These are phyloP conservation scores for Euphydryas editha DNA, from an alignment of 2,888 invertebrate species.

Conservation along the genomic window DNA sequence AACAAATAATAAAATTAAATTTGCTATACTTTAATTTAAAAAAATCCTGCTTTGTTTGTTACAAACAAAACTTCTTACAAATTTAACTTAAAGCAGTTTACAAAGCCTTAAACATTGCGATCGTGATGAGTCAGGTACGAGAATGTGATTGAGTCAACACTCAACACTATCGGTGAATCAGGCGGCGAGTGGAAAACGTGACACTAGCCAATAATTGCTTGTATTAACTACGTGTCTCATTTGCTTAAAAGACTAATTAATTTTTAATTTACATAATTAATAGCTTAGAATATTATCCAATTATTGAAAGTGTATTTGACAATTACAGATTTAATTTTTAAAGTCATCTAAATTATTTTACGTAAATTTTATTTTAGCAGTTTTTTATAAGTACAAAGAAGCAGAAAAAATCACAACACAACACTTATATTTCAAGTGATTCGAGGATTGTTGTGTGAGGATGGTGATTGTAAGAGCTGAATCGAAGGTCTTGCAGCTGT, in stretches of 20 bases:
- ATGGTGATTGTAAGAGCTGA: too few relatives aligned
- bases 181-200: slow-evolving; percentile 28
- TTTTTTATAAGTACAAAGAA: too few relatives aligned
- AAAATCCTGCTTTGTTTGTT: not conserved
- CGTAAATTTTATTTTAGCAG: too few relatives aligned
- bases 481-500: too few relatives aligned
- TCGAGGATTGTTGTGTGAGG: too few relatives aligned
- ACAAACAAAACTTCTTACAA: not conserved
- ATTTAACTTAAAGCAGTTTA: slow-evolving; percentile 11
- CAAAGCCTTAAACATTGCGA: slow-evolving; percentile 20
- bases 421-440: too few relatives aligned
- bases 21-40: not conserved
- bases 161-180: slow-evolving; percentile 41
- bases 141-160: slow-evolving; percentile 38
- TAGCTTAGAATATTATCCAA: not conserved
- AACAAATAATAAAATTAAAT: not conserved
- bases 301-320: not conserved
- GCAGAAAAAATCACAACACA: too few relatives aligned
- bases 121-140: slow-evolving; percentile 35
- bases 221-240: slow-evolving; percentile 22
- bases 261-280: slow-evolving; percentile 23
- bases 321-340: too few relatives aligned
- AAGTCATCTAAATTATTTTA: too few relatives aligned
- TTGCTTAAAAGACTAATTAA: not conserved
- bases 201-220: slow-evolving; percentile 24